phyloP scores from a whole-genome alignment of 2,888 invertebrate genomes.

The Stenchaetothrips biformis region DNA sequence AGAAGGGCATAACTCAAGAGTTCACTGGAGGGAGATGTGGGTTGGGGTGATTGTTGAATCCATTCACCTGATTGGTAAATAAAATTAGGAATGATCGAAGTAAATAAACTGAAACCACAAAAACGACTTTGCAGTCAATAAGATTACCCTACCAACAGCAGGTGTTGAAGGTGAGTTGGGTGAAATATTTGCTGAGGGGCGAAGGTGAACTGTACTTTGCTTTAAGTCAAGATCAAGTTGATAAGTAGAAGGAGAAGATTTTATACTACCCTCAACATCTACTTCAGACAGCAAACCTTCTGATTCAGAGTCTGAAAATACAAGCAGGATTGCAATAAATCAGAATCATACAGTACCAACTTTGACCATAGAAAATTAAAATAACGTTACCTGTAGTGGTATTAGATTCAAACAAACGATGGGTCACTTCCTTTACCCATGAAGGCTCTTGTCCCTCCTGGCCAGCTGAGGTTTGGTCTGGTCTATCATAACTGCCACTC shows the following conservation, averaged over 20 bases:
- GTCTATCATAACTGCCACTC: slow-evolving; percentile 29
- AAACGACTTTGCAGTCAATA: too few relatives aligned
- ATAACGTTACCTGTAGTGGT: background rate
- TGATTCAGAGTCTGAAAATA: slow-evolving; percentile 47
- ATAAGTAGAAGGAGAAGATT: slow-evolving; percentile 53
- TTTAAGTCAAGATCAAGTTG: slow-evolving; percentile 60
- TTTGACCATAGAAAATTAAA: background rate
- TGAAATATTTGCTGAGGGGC: background rate
- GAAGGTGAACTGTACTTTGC: slow-evolving; percentile 55
- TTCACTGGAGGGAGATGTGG: slow-evolving; percentile 31
- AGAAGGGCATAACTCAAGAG: background rate
- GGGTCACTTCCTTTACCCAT: slow-evolving; percentile 58
- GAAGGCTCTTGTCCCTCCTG: slow-evolving; percentile 56
- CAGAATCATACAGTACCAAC: slow-evolving; percentile 16
- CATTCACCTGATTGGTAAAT: background rate
- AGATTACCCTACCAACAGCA: background rate
- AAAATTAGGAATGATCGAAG: background rate
- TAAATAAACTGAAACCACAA: too few relatives aligned
- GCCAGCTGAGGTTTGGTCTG: slow-evolving; percentile 35
- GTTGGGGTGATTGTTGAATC: background rate
- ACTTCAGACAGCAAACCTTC: slow-evolving; percentile 44
- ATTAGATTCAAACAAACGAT: slow-evolving; percentile 39
- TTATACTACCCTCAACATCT: slow-evolving; percentile 47
- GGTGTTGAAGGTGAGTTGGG: background rate
- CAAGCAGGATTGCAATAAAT: too few relatives aligned